Evolutionary conservation across 2,797 vertebrate species (phyloP), one percentile per base, ranked within the genome.

Genomic region (Orestias chungarensis): DNA sequence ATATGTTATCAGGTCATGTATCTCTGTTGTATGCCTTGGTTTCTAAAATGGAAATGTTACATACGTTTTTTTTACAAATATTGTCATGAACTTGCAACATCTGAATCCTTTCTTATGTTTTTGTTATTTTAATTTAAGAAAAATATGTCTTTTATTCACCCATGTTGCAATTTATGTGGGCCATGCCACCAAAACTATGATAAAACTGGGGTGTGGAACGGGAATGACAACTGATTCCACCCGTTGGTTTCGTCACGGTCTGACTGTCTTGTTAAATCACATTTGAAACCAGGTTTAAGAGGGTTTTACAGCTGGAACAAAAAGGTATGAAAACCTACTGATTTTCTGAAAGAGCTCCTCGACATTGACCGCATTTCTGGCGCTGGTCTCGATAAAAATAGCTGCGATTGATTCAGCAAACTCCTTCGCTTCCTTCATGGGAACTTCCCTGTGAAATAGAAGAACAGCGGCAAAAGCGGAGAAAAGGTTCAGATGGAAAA

Each of bases 261-360:
- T 29, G 27, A 14, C 29, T 54, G 50, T 55, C 25, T 52, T 4
- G 49, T 25, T 52, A 25, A 50, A 50, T n/a, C 23, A 6, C 20
- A 50, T 23, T 8, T 50, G 23, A 50, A n/a, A n/a, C 20, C n/a
- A 7, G 10, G 23, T n/a, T 50, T 50, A 49, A 6, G 47, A 5
- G 23, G 23, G 18, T 50, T 50, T 50, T 50, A 59, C 20, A 27
- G 18, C 35, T 11, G 47, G 11, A 66, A 40, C 54, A 57, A 8
- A 14, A 55, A 76, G 43, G 0, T 33, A 20, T 17, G 43, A 73
- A 55, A 27, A 96, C 96, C 92, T 94, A 99, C 98, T 99, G 93
- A 99, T 99, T 92, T 96, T 97, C 93, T 98, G 97, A 92, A 99
- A 99, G 85, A 99, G 96, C 88, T 99, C 98, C 88, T 97, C 97